phyloP scores from a whole-genome alignment of 2,888 invertebrate genomes.

The Eupithecia dodoneata region DNA sequence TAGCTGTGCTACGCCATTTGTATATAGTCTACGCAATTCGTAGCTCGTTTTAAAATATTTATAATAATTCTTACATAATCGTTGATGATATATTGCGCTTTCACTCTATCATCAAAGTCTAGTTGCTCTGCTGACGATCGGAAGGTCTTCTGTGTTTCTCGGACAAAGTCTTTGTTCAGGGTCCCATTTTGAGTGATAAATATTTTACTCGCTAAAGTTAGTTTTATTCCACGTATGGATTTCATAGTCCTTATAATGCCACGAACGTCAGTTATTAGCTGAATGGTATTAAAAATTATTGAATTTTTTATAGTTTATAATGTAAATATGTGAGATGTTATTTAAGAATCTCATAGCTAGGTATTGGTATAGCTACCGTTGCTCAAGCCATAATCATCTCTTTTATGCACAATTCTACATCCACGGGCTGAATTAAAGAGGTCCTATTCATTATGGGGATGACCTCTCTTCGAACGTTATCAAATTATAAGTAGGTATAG shows the following conservation, averaged over 20 bases:
- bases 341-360: background rate
- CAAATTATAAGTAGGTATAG: background rate
- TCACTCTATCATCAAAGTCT: conserved; percentile 75
- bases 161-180: conserved; percentile 77
- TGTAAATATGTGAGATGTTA: background rate
- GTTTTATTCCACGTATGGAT: conserved; percentile 68
- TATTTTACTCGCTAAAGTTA: conserved; percentile 87
- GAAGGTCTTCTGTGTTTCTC: conserved; percentile 80
- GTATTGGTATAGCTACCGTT: background rate
- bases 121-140: conserved; percentile 81
- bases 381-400: background rate
- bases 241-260: conserved; percentile 45
- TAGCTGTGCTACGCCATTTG: too few relatives aligned
- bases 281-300: background rate
- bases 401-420: background rate
- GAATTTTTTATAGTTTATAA: background rate
- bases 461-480: background rate
- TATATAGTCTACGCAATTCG: background rate
- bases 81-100: conserved; percentile 58
- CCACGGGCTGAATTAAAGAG: background rate
- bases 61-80: conserved; percentile 44
- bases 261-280: conserved; percentile 33
- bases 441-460: background rate
- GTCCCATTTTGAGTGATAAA: conserved; percentile 73
- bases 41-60: background rate